Evolutionary conservation across 2,113 vertebrate species (phyloP), one percentile per base, ranked within the genome.

Genomic region (Lutjanus erythropterus): DNA sequence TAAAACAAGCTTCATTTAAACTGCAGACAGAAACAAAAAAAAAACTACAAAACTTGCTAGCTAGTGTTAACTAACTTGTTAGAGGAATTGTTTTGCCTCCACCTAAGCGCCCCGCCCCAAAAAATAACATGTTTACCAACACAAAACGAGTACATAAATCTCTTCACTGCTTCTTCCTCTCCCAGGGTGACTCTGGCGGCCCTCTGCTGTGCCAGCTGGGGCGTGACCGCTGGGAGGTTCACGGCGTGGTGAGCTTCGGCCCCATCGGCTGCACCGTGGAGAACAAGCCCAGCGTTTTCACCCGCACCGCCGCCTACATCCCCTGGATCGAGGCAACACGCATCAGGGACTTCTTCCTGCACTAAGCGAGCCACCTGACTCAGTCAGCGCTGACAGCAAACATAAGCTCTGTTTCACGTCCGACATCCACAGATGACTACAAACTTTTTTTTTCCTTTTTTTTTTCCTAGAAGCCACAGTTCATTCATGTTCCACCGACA

Each of bases 261-360:
- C 96, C 96, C 2, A 95, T 96, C 44, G 96, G 96, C 82, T 97
- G 96, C 91, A 94, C 94, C 0, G 95, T 95, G 76, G 95, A 96
- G 88, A 96, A 96, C 92, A 96, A 97, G 60, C 96, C 96, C 79
- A 97, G 95, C 2, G 96, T 97, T 5, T 97, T 97, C 87, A 96
- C 96, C 62, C 94, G 94, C 74, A 96, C 95, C 35, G 89, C 88
- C 6, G 84, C 94, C 37, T 97, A 96, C 86, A 93, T 96, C 81
- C 93, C 95, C 72, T 97, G 96, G 96, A 96, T 96, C 25, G 96
- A 97, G 84, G 95, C 95, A 0, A 96, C 95, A 1, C 93, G 96
- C 75, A 95, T 96, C 90, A 94, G 92, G 64, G 96, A 97, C 87
- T 95, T 96, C 86, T 97, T 97, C 93, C 89, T 96, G 86, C 95